These are phyloP conservation scores for Daktulosphaira vitifoliae DNA, from an alignment of 1,140 invertebrate genomes.

Conservation along the genomic window DNA sequence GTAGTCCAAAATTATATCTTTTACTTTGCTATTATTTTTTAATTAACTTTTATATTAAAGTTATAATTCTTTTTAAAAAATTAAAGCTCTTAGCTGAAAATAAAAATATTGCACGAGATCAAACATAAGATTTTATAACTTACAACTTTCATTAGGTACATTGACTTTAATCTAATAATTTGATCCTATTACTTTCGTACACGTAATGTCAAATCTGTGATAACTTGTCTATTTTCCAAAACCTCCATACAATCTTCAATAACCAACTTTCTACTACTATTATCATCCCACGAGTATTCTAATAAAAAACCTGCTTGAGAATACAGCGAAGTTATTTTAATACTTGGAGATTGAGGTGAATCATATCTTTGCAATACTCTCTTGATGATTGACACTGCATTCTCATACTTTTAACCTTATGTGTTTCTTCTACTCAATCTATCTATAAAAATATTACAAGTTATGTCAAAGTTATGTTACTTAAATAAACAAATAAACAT, in stretches of 20 bases:
- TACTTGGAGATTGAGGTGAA: neutral
- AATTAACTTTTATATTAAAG: neutral
- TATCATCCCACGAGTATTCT: slow-evolving; percentile 13
- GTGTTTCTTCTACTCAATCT: neutral
- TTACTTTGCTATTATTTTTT: neutral
- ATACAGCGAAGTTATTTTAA: neutral
- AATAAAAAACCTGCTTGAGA: slow-evolving; percentile 8
- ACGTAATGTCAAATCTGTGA: neutral
- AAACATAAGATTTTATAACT: neutral
- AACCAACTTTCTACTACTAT: neutral
- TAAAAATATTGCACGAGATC: neutral
- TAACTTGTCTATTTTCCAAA: neutral
- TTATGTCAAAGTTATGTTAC: no score
- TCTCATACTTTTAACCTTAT: neutral
- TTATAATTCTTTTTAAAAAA: neutral
- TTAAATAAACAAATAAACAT: no score
- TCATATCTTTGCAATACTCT: neutral
- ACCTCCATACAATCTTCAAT: neutral
- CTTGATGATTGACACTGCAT: neutral
- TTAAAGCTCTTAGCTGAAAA: neutral
- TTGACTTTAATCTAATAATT: neutral
- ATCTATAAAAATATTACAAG: neutral
- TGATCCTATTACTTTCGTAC: neutral
- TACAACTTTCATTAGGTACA: slow-evolving; percentile 14
- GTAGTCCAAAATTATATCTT: neutral